Evolutionary conservation across 2,888 invertebrate genomes (phyloP).

Genomic region (Bedellia somnulentella): DNA sequence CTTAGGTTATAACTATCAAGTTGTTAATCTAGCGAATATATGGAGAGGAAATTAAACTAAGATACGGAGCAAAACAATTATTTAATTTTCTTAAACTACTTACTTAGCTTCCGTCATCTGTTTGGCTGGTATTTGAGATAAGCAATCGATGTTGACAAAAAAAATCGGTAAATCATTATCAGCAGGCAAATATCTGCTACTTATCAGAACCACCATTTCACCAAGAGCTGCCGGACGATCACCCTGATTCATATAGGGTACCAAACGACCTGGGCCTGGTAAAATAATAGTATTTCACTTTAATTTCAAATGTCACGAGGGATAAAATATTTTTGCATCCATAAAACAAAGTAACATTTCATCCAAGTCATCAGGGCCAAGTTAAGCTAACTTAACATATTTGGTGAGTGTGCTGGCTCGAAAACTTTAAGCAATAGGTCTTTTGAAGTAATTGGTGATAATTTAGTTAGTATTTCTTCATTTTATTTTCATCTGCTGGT

Average conservation of each 20-base stretch:
- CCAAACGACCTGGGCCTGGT: conserved; percentile 35
- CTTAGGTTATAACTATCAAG: too few relatives aligned
- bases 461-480: neutral
- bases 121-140: conserved; percentile 25
- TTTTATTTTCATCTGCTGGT: too few relatives aligned
- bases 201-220: conserved; percentile 29
- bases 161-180: conserved; percentile 34
- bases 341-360: too few relatives aligned
- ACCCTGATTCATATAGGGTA: conserved; percentile 23
- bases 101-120: conserved; percentile 26
- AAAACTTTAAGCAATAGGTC: too few relatives aligned
- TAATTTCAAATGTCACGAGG: neutral
- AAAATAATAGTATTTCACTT: too few relatives aligned
- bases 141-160: conserved; percentile 30
- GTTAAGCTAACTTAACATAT: too few relatives aligned
- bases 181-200: conserved; percentile 33
- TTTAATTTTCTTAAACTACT: conserved; percentile 5
- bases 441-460: neutral
- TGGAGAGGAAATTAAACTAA: too few relatives aligned
- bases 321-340: neutral
- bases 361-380: too few relatives aligned
- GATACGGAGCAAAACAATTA: neutral
- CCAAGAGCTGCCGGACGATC: conserved; percentile 23
- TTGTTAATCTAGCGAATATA: too few relatives aligned
- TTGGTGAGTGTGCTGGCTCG: too few relatives aligned